phyloP scores from a whole-genome alignment of 2,888 invertebrate genomes.

The Muschampia plurimacula region DNA sequence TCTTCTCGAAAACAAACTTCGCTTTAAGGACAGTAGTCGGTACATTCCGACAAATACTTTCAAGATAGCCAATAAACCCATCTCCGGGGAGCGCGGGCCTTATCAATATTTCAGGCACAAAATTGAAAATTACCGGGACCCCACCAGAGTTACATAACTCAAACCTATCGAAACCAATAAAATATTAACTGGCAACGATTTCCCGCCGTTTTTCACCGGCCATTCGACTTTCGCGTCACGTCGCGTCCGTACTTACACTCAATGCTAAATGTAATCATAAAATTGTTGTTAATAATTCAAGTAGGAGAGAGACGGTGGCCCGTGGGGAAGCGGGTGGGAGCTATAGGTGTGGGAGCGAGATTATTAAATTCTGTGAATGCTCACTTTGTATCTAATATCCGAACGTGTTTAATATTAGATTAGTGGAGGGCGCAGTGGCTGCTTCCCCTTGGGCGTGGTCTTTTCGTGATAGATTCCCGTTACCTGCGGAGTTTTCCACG shows the following conservation, averaged over 20 bases:
- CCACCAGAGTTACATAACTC: conserved; percentile 74
- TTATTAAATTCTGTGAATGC: conserved; percentile 85
- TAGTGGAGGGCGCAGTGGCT: conserved; percentile 67
- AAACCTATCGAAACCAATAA: conserved; percentile 83
- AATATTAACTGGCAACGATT: conserved; percentile 81
- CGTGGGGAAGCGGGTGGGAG: conserved; percentile 48
- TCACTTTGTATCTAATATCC: conserved; percentile 85
- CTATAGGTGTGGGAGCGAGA: conserved; percentile 69
- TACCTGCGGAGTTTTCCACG: conserved; percentile 62
- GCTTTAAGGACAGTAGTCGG: conserved; percentile 16
- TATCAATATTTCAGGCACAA: conserved; percentile 83
- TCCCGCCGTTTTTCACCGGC: conserved; percentile 79
- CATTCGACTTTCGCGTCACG: conserved; percentile 78
- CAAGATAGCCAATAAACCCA: conserved; percentile 46
- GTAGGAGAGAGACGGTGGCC: conserved; percentile 54
- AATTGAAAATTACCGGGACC: conserved; percentile 82
- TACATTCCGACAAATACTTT: conserved; percentile 28
- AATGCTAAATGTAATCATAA: conserved; percentile 84
- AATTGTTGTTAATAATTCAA: conserved; percentile 85
- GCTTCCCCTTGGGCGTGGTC: conserved; percentile 66
- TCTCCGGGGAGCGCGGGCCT: conserved; percentile 59
- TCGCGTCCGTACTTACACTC: conserved; percentile 75
- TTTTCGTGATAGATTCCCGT: conserved; percentile 74
- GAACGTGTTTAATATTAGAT: conserved; percentile 86
- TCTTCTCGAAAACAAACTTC: neutral